Percentiles rank a stretch among this genome's conserved stretches.
Evolutionary conservation across 2,888 invertebrate species (phyloP).

Genomic region (Globia sparganii): DNA sequence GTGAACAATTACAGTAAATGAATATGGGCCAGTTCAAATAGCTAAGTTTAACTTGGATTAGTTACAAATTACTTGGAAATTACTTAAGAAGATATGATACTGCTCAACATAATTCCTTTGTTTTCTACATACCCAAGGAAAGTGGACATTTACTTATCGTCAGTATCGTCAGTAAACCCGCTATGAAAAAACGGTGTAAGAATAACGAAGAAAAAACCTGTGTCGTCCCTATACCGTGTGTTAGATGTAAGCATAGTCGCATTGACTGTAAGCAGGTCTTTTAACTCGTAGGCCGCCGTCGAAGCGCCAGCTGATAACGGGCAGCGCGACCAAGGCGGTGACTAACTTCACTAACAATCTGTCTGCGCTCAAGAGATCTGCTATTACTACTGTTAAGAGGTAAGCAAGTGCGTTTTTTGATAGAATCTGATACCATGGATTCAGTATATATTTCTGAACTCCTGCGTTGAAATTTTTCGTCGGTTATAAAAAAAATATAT

Average conservation of each 20-base stretch:
- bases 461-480: neutral
- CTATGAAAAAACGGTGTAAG: neutral
- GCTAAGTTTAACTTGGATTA: neutral
- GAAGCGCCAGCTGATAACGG: slow-evolving; percentile 84
- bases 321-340: slow-evolving; percentile 84
- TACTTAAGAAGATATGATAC: neutral
- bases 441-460: neutral
- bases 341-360: slow-evolving; percentile 77
- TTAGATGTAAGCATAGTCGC: slow-evolving; percentile 47
- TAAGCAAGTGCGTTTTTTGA: slow-evolving; percentile 57
- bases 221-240: slow-evolving; percentile 7
- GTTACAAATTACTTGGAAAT: neutral
- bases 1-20: neutral
- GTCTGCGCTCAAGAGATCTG: slow-evolving; percentile 84
- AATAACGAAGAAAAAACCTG: neutral
- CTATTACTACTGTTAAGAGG: slow-evolving; percentile 87
- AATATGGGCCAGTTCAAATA: too few relatives aligned
- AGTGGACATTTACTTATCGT: neutral
- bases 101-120: neutral
- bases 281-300: slow-evolving; percentile 77
- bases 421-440: neutral
- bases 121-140: neutral
- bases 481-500: neutral
- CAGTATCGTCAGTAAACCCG: neutral
- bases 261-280: slow-evolving; percentile 73